Base-by-base conservation (phyloP, 1,140 invertebrate genomes). In the Mycetomoellerius zeteki region DNA sequence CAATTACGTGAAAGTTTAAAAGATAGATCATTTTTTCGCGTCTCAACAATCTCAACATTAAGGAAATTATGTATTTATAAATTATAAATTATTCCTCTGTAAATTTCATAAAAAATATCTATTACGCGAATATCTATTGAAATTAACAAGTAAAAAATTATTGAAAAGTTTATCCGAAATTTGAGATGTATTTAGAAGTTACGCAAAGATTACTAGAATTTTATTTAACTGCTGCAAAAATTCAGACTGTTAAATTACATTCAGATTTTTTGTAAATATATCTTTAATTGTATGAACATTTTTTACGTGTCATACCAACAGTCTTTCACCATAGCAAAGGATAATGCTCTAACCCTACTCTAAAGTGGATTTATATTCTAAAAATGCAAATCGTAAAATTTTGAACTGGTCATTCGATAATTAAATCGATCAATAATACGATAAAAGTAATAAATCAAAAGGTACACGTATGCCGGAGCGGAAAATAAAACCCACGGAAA, bases 361-460 rank as follows among this genome's bases (percentile, higher is more conserved):
- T 7, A 43, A 7, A 43, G 7, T 43, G 43, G 56, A 64, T 64
- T 77, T 77, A 47, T 27, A 14, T 19, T 43, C 1, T 56, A 54
- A 80, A 54, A 80, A 69, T 69, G 77, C 47, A 37, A 80, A 54
- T 80, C 50, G 16, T 43, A 33, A 80, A 80, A 69, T 80, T 80
- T 80, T 30, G 64, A 54, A 47, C 77, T 52, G 60, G 24, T 69
- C 62, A 50, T n/a, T 69, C 64, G 62, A 69, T 69, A 80, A 80
- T 80, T 80, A 80, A 80, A 69, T 80, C 77, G 77, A 80, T 80
- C 62, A 37, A 69, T 80, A 80, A 69, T 37, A 24, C n/a, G 64
- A 69, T 69, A 80, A 80, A 52, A 54, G 77, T 69, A 65, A 80
- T 80, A 80, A 80, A 80, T 80, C 77, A 80, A 33, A 69, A 37